These are phyloP conservation scores for Alloscopus bannaensis DNA, from an alignment of 2,888 invertebrate genomes.

Conservation along the genomic window DNA sequence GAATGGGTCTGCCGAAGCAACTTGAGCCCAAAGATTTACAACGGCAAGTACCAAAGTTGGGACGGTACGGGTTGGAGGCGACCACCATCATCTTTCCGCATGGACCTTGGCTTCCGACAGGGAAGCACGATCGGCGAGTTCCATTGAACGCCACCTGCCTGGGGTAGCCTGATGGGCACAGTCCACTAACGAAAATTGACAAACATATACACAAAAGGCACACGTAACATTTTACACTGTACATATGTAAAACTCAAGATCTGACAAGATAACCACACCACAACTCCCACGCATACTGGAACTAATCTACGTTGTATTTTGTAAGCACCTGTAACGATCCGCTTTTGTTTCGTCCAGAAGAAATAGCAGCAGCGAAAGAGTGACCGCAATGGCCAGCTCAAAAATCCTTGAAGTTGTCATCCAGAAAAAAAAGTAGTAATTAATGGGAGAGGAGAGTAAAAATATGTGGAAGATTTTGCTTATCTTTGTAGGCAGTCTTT, in stretches of 20 bases:
- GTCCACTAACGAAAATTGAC: conserved; percentile 35
- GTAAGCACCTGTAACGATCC: no score
- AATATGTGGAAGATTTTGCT: no score
- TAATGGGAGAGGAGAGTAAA: no score
- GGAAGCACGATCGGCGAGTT: conserved; percentile 50
- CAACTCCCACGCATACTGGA: no score
- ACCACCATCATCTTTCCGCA: conserved; percentile 59
- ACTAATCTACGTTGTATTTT: no score
- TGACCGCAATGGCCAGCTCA: no score
- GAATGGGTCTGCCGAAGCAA: conserved; percentile 59
- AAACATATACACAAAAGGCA: background rate
- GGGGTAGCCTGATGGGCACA: conserved; percentile 62
- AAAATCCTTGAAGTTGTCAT: no score
- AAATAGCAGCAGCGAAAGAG: background rate
- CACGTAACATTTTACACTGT: background rate
- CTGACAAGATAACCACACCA: no score
- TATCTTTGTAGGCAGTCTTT: no score
- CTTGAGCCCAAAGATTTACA: conserved; percentile 57
- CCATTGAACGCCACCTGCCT: conserved; percentile 50
- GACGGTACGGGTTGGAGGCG: conserved; percentile 39
- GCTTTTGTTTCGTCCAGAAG: no score
- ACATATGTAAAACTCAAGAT: no score
- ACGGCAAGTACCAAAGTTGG: conserved; percentile 54
- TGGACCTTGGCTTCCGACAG: conserved; percentile 56
- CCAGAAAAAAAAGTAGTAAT: no score